Evolutionary conservation across 2,797 vertebrate genomes (phyloP), one percentile per base, ranked within the genome.

Genomic region (Periparus ater): DNA sequence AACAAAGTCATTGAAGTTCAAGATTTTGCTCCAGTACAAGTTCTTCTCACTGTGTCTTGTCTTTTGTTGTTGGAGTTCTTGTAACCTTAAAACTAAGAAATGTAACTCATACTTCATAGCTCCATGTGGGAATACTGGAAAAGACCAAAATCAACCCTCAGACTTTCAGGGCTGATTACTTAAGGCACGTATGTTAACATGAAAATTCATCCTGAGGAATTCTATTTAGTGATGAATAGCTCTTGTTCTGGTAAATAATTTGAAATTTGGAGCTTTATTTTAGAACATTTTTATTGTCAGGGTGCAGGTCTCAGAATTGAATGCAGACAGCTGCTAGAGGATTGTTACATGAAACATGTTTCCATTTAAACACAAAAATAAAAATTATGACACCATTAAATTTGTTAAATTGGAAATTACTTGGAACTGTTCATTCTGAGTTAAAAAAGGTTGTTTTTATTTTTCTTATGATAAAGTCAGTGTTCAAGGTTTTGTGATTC

Each of bases 391-490:
- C 29, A 20, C 15, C 2, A 14, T 54, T 73, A 42, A 23, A 15
- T 83, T 57, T 23, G 6, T 72, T 10, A 50, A 27, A 38, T 42
- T 21, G 44, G 21, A 55, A 84, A 34, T 36, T 19, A 6, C n/a
- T 71, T 34, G 25, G 17, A 55, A n/a, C 48, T 76, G 26, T 36
- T 77, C 0, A 6, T 44, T 47, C 45, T 5, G 8, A 7, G 3
- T 10, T 3, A 61, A 51, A 45, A 40, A 5, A 4, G 5, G 2
- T 13, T 0, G 3, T 17, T 22, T 19, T 40, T 40, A 40, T 50
- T 65, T 45, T 54, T 45, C 13, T 34, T 68, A 18, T 11, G 51
- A 6, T 63, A 32, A 85, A 60, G 34, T 76, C 8, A 6, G n/a
- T 27, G 27, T 40, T 91, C 15, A 30, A 8, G 4, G 9, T 71